Evolutionary conservation across 2,797 vertebrate genomes (phyloP).

Genomic region (Hipposideros larvatus): DNA sequence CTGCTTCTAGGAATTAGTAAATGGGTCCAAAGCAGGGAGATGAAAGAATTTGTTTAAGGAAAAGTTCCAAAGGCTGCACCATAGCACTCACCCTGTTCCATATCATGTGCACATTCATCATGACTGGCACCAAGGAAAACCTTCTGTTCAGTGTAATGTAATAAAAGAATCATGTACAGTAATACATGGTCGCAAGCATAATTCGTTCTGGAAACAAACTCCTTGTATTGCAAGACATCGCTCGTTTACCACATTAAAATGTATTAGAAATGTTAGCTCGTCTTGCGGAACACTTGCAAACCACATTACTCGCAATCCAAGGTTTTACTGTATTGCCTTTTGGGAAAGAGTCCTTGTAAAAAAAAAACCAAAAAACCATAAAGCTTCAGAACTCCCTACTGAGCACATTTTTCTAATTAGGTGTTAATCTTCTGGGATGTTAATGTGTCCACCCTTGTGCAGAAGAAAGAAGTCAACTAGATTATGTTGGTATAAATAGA

Average conservation of each 20-base stretch:
- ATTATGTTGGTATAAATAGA: neutral
- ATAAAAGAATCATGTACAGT: neutral
- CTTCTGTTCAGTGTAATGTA: neutral
- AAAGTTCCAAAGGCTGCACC: neutral
- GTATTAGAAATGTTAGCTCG: too few relatives aligned
- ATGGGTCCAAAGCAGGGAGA: neutral
- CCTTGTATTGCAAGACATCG: too few relatives aligned
- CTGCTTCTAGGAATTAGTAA: neutral
- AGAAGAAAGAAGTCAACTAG: neutral
- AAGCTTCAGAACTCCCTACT: neutral
- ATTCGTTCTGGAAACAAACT: too few relatives aligned
- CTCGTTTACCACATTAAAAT: too few relatives aligned
- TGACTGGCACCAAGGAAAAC: neutral
- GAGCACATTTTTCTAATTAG: conserved; percentile 40
- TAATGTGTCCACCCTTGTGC: neutral
- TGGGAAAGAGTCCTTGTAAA: neutral
- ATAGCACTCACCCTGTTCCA: neutral
- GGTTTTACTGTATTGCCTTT: neutral
- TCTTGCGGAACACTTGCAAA: too few relatives aligned
- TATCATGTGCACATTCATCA: neutral
- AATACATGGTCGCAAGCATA: too few relatives aligned
- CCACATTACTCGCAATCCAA: too few relatives aligned
- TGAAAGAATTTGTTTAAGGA: conserved; percentile 1
- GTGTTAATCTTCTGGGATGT: neutral
- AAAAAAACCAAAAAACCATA: neutral